Base-by-base conservation (phyloP, 2,797 vertebrate species). In the Danio tinwini region DNA sequence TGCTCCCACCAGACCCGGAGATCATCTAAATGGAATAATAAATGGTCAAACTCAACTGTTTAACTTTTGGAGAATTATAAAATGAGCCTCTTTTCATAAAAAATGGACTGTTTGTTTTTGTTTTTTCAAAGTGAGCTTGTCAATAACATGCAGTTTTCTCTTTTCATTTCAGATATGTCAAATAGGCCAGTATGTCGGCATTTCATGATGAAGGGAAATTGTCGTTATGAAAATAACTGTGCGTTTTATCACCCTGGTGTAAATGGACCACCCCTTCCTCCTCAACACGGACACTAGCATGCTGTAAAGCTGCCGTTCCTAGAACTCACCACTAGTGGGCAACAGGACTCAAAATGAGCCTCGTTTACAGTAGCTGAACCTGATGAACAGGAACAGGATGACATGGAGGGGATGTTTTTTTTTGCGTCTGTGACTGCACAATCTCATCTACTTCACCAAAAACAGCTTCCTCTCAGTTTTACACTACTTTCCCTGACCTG, bases 141-240 rank as follows among this genome's bases (percentile, higher is more conserved):
- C 10, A 53, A 7, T 44, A 11, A 47, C 2, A 2, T 64, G 5
- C 10, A 2, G 29, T 29, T 29, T 1, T 21, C 40, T 61, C 17
- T 37, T 50, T 75, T 62, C 17, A 49, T 72, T 62, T 74, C 64
- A 97, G 97, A 97, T 86, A 96, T 96, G 96, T 97, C 97, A 37
- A 95, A 92, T 82, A 95, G 96, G 67, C 94, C 96, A 0, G 92
- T 97, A 56, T 98, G 97, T 87, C 96, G 96, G 12, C 96, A 97
- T 85, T 98, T 98, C 91, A 96, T 96, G 94, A 95, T 97, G 95
- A 98, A 97, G 85, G 97, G 97, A 83, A 97, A 94, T 92, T 98
- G 97, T 90, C 91, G 96, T 77, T 98, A 98, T 7, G 97, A 98
- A 88, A 95, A 94, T 88, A 97, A 95, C 88, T 98, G 97, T 90